A percentile compares a stretch with the other conserved stretches of the same genome.
These are phyloP conservation scores for Caenorhabditis remanei DNA, from an alignment of 1,140 invertebrate genomes.

Conservation along the genomic window DNA sequence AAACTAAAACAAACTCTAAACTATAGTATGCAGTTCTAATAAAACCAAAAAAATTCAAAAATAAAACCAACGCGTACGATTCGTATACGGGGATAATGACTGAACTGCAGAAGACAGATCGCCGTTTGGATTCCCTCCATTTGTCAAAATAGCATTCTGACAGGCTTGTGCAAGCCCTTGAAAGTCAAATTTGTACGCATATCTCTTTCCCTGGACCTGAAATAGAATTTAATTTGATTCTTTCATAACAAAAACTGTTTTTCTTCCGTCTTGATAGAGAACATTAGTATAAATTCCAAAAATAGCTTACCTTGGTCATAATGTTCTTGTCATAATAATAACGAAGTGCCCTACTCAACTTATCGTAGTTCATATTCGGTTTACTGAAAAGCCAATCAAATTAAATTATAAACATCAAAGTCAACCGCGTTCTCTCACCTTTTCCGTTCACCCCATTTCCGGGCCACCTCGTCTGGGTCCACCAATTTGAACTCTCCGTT, in stretches of 20 bases:
- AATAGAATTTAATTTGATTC: neutral
- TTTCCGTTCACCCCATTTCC: constrained; percentile 96
- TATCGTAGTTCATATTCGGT: constrained; percentile 99
- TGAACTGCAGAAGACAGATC: constrained; percentile 20
- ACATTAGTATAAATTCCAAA: too few relatives aligned
- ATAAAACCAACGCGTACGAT: constrained; percentile 18
- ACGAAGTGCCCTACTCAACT: constrained; percentile 94
- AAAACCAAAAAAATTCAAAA: neutral
- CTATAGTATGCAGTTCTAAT: neutral
- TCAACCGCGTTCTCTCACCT: constrained; percentile 77
- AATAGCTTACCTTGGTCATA: constrained; percentile 88
- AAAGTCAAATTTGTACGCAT: constrained; percentile 80
- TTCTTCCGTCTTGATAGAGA: too few relatives aligned
- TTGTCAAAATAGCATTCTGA: constrained; percentile 65
- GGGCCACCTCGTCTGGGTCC: constrained; percentile 96
- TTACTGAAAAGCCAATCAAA: constrained; percentile 81
- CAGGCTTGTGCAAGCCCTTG: constrained; percentile 78
- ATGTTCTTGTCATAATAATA: constrained; percentile 98
- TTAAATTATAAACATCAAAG: constrained; percentile 7
- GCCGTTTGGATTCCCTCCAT: neutral
- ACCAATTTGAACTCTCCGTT: constrained; percentile 83
- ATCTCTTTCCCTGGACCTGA: constrained; percentile 86
- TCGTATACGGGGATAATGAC: constrained; percentile 14
- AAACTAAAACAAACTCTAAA: neutral
- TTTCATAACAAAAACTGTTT: neutral